Conservation (phyloP, 2,113 vertebrate species). For the Corythornis vintsioides region DNA sequence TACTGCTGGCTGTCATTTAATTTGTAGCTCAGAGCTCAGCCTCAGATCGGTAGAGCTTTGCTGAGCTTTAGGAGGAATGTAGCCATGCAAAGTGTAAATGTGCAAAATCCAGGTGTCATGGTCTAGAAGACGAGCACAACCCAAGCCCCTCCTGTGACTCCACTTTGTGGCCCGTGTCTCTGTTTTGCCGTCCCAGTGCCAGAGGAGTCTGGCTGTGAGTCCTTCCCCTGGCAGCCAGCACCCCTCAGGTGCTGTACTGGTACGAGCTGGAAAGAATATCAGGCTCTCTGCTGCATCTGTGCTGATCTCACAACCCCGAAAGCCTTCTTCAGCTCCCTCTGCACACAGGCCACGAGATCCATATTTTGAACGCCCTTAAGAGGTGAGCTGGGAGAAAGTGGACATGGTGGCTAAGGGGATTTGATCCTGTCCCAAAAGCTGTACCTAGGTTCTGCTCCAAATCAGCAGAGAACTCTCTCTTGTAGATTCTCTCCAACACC, state of each 20-base stretch:
- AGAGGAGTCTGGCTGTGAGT: not conserved
- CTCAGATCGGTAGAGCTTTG: conserved; percentile 13
- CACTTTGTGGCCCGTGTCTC: not conserved
- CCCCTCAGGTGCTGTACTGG: not conserved
- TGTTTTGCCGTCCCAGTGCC: not conserved
- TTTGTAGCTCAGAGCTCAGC: conserved; percentile 59
- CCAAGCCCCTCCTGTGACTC: not conserved
- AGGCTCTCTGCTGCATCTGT: not conserved
- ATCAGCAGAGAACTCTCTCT: not conserved
- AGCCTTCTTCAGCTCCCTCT: not conserved
- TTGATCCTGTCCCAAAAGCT: not conserved
- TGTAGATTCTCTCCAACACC: not conserved
- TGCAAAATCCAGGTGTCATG: conserved; percentile 7
- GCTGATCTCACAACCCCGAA: not conserved
- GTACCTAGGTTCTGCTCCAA: not conserved
- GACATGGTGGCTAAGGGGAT: not conserved
- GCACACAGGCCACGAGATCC: not conserved
- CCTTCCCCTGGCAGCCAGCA: not conserved
- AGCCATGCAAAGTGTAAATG: not conserved
- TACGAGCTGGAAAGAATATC: not conserved
- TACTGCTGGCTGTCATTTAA: conserved; percentile 15
- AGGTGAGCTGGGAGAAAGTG: not conserved
- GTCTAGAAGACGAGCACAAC: not conserved
- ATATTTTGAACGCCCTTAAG: not conserved
- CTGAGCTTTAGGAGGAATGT: conserved; percentile 2